Conservation (phyloP, 2,113 vertebrate species). For the Mesitornis unicolor region DNA sequence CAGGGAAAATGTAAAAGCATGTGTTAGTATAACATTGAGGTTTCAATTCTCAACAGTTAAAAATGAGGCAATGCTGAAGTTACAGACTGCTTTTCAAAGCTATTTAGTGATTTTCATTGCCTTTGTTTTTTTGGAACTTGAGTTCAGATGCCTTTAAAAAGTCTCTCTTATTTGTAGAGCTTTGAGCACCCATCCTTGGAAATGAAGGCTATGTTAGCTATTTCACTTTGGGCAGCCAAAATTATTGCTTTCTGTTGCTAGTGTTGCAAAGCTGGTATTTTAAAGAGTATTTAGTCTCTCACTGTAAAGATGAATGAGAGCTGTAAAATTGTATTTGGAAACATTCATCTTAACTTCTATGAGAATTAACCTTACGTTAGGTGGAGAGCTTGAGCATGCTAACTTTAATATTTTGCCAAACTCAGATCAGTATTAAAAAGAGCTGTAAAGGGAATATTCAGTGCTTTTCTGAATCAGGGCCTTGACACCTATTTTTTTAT, state of each 20-base stretch:
- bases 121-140: neutral
- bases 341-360: neutral
- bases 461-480: neutral
- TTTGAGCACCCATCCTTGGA: neutral
- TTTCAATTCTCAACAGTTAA: constrained; percentile 16
- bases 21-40: neutral
- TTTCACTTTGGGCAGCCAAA: neutral
- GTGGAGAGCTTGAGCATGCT: neutral
- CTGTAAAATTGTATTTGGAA: neutral
- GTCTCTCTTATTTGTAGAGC: neutral
- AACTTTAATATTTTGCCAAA: neutral
- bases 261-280: neutral
- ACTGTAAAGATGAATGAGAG: neutral
- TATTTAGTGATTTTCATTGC: neutral
- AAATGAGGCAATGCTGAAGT: neutral
- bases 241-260: neutral
- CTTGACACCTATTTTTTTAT: neutral
- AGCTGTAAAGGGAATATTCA: neutral
- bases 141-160: neutral
- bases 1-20: constrained; percentile 35
- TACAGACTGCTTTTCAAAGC: neutral
- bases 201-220: neutral
- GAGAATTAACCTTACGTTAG: neutral
- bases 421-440: neutral
- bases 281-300: neutral